Evolutionary conservation across 2,888 invertebrate genomes (phyloP).

Genomic region (Malacosoma neustria): DNA sequence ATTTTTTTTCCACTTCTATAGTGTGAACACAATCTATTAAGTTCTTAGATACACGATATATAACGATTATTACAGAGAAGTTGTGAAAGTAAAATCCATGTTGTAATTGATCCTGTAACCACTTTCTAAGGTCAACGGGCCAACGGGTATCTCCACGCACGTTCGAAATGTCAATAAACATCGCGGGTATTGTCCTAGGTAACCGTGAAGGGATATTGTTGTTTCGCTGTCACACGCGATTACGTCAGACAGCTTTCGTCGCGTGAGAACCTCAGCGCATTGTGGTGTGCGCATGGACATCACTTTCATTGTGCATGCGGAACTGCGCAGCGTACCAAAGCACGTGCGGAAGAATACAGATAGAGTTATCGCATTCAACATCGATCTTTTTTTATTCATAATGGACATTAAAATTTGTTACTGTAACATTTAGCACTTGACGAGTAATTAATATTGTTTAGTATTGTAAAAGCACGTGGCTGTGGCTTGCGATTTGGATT

Average conservation of each 20-base stretch:
- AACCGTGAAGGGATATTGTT: slow-evolving; percentile 2
- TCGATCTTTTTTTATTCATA: neutral
- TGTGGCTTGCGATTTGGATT: no score
- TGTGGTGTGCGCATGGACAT: slow-evolving; percentile 34
- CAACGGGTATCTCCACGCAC: neutral
- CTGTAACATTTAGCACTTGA: no score
- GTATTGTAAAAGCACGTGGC: no score
- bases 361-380: neutral
- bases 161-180: neutral
- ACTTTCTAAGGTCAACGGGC: neutral
- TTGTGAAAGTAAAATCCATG: no score
- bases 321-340: slow-evolving; percentile 22
- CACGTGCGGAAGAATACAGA: slow-evolving; percentile 16
- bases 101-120: neutral
- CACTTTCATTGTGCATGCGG: slow-evolving; percentile 57
- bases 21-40: no score
- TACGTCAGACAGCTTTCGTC: slow-evolving; percentile 57
- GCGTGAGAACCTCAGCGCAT: slow-evolving; percentile 57
- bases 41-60: no score
- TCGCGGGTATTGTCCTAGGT: neutral
- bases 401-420: neutral
- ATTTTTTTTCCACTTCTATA: no score
- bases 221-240: slow-evolving; percentile 21
- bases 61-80: no score
- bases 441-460: no score